Evolutionary conservation across 2,888 invertebrate species (phyloP), one percentile per base, ranked within the genome.

Genomic region (Helobdella robusta): DNA sequence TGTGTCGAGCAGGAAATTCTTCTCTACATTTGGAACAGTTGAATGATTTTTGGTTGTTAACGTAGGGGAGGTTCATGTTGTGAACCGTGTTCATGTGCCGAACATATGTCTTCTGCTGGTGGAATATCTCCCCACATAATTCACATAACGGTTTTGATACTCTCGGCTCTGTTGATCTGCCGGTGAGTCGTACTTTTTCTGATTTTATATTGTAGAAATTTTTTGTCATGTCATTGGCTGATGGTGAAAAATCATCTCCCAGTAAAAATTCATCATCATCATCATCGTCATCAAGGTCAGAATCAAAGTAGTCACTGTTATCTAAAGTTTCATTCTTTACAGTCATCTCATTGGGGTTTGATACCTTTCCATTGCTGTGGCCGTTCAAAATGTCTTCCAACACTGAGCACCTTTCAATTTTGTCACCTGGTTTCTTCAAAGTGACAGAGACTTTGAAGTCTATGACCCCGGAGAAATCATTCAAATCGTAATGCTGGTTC

Each of bases 401-500:
- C n/a, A n/a, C n/a, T n/a, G n/a, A n/a, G n/a, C n/a, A n/a, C 32
- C 32, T 56, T 30, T 56, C 32, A n/a, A 28, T 18, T 30, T 56
- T 32, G 28, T 46, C 30, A 2, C n/a, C 20, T 15, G 62, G 44
- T 11, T 62, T 46, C 18, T 62, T 62, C 4, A 62, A 30, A 35
- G 32, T 20, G n/a, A 62, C 30, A 18, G 32, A n/a, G 32, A 62
- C 34, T 18, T 50, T 30, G 11, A 50, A 30, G n/a, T 62, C 62
- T 20, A 62, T 62, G 28, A 62, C 48, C 4, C 62, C 62, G 35
- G 46, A 34, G n/a, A 62, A 34, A 50, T 20, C 50, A 34, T 62
- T 62, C 50, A 62, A 30, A 44, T 62, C 62, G 25, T 50, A 62
- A 20, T 62, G 62, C 62, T 62, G 62, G 48, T 62, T 62, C 4